Evolutionary conservation across 2,888 invertebrate genomes (phyloP).

Genomic region (Stenoptilia bipunctidactyla): DNA sequence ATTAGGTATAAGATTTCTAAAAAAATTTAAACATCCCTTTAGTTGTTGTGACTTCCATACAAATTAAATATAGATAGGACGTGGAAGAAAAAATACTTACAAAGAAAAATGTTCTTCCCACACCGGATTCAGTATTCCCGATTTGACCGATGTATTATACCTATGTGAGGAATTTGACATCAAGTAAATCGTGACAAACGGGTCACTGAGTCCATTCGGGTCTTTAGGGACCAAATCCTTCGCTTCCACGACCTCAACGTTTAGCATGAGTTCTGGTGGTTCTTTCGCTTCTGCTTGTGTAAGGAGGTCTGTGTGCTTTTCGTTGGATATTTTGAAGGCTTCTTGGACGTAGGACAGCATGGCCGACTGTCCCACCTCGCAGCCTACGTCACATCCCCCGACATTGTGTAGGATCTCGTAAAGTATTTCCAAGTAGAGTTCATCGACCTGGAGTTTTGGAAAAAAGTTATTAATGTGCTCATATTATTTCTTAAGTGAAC

Average conservation of each 20-base stretch:
- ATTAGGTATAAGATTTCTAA: no score
- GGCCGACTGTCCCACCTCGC: slow-evolving; percentile 77
- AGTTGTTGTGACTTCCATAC: no score
- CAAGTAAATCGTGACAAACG: slow-evolving; percentile 93
- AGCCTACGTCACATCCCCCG: slow-evolving; percentile 82
- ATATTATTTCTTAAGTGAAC: no score
- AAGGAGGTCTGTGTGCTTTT: slow-evolving; percentile 79
- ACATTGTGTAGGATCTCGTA: slow-evolving; percentile 88
- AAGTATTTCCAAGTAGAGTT: slow-evolving; percentile 86
- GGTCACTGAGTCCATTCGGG: slow-evolving; percentile 95
- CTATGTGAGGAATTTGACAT: slow-evolving; percentile 82
- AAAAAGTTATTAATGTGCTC: no score
- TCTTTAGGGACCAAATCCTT: slow-evolving; percentile 89
- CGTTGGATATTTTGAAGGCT: slow-evolving; percentile 80
- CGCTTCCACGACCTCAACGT: slow-evolving; percentile 89
- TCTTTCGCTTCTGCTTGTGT: slow-evolving; percentile 82
- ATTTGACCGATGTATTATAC: slow-evolving; percentile 93
- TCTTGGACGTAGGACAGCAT: slow-evolving; percentile 84
- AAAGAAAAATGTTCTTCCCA: slow-evolving; percentile 99
- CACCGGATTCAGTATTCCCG: slow-evolving; percentile 87
- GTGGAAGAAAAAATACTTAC: slow-evolving; percentile 77
- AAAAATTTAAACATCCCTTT: no score
- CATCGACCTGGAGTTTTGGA: slow-evolving; percentile 77
- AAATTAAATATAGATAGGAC: no score
- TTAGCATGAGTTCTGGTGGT: slow-evolving; percentile 86